A percentile compares a stretch with the other conserved stretches of the same genome.
Conservation (phyloP, 2,888 invertebrate species). For the Eueremaeus valkanovi region DNA sequence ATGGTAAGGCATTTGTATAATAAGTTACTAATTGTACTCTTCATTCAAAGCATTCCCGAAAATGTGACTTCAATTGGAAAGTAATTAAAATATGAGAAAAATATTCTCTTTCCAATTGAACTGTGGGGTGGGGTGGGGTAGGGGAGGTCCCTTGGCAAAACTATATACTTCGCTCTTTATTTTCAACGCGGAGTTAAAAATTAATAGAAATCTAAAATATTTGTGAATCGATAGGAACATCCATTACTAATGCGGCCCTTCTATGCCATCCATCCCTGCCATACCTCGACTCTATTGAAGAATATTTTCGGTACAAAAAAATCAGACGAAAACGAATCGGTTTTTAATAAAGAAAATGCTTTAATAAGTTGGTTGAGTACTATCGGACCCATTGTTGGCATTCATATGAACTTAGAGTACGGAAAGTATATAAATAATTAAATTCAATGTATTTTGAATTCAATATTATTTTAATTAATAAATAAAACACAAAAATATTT, state of each 20-base stretch:
- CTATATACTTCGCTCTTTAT: too few species aligned
- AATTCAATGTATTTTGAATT: background rate
- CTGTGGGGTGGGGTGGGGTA: too few species aligned
- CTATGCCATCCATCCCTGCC: slow-evolving; percentile 42
- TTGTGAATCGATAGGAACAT: slow-evolving; percentile 39
- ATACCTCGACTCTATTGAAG: slow-evolving; percentile 39
- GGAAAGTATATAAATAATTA: background rate
- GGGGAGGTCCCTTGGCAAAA: too few species aligned
- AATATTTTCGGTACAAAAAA: background rate
- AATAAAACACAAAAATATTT: background rate
- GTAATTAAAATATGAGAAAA: too few species aligned
- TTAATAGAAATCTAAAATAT: too few species aligned
- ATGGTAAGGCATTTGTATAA: too few species aligned
- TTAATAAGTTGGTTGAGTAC: slow-evolving; percentile 41
- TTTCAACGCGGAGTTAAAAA: too few species aligned
- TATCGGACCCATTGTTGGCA: slow-evolving; percentile 39
- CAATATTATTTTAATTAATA: background rate
- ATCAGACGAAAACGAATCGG: background rate
- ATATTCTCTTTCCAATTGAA: too few species aligned
- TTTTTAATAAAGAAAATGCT: slow-evolving; percentile 25
- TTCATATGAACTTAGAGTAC: slow-evolving; percentile 31
- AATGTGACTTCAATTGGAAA: background rate
- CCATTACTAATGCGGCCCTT: slow-evolving; percentile 36
- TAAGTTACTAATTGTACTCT: too few species aligned
- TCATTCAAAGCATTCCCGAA: background rate